A percentile compares a stretch with the other conserved stretches of the same genome.
These are phyloP conservation scores for Drosophila longiperda DNA, from an alignment of 2,888 invertebrate species.

Conservation along the genomic window DNA sequence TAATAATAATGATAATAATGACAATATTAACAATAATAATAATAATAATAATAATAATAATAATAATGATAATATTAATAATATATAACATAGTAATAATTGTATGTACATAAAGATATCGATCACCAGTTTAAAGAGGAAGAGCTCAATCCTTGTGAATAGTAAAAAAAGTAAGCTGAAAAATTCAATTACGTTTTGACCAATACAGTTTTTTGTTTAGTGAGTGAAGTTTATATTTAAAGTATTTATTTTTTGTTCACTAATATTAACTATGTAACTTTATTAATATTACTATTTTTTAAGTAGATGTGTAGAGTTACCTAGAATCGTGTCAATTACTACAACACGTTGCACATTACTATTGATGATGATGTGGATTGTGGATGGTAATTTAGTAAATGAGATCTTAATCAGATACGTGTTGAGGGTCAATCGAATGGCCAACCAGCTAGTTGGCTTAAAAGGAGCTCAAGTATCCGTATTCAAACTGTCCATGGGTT, in stretches of 20 bases:
- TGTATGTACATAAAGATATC: no score
- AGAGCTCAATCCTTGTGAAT: neutral
- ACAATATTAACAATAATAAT: no score
- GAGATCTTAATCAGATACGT: conserved; percentile 34
- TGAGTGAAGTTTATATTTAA: neutral
- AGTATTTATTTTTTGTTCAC: neutral
- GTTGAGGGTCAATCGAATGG: conserved; percentile 39
- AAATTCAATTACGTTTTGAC: neutral
- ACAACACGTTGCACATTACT: conserved; percentile 4
- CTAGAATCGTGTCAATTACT: neutral
- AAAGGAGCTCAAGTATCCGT: conserved; percentile 21
- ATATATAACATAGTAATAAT: no score
- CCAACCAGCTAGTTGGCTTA: conserved; percentile 15
- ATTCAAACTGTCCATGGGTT: conserved; percentile 1
- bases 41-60: no score
- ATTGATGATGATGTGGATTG: conserved; percentile 10
- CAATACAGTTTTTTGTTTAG: neutral
- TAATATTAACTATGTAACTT: neutral
- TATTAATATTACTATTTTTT: neutral
- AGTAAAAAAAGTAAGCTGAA: no score
- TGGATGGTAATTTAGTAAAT: conserved; percentile 1
- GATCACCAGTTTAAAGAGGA: neutral
- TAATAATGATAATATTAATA: no score
- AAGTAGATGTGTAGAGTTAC: neutral
- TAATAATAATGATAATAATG: no score